These are phyloP conservation scores for Melolontha melolontha DNA, from an alignment of 2,888 invertebrate species.

Conservation along the genomic window DNA sequence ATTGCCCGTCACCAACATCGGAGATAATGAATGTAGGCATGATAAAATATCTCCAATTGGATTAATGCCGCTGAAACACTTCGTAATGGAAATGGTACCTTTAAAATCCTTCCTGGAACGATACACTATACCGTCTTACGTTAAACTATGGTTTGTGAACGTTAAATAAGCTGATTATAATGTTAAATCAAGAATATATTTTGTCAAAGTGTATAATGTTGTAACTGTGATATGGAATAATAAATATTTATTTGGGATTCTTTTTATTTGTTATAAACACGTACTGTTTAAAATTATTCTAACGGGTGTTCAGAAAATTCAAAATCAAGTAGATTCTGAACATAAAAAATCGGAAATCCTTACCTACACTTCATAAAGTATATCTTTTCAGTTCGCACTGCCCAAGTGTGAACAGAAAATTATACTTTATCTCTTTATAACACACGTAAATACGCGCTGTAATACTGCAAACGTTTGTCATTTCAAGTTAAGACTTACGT, in stretches of 20 bases:
- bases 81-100: constrained; percentile 27
- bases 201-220: neutral
- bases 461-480: too few species aligned
- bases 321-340: too few species aligned
- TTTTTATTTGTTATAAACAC: neutral
- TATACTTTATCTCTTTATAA: too few species aligned
- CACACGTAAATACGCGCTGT: too few species aligned
- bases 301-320: too few species aligned
- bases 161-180: neutral
- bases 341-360: too few species aligned
- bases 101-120: constrained; percentile 14
- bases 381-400: too few species aligned
- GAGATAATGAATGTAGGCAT: neutral
- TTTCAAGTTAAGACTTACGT: too few species aligned
- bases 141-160: constrained; percentile 27
- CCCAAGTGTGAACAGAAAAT: too few species aligned
- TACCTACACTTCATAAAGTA: too few species aligned
- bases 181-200: constrained; percentile 1
- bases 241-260: constrained; percentile 3
- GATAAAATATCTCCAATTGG: neutral
- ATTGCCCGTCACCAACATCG: constrained; percentile 25
- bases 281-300: too few species aligned
- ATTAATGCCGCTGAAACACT: constrained; percentile 20
- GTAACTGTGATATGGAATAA: too few species aligned
- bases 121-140: constrained; percentile 18